Conservation (phyloP, 1,140 invertebrate species). For the Oscheius sp. region DNA sequence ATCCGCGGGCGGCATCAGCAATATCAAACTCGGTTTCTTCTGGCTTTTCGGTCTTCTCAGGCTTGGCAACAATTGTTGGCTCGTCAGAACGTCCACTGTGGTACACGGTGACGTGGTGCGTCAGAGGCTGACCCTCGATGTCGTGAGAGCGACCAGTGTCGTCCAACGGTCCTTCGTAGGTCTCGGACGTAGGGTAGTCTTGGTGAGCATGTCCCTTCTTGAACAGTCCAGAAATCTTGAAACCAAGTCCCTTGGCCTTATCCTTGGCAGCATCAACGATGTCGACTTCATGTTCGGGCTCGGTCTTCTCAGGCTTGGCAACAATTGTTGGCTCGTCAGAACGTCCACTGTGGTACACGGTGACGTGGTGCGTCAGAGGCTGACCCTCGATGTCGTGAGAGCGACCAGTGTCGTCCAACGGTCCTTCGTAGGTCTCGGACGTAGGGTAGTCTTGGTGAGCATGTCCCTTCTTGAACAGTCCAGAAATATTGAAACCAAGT, state of each 20-base stretch:
- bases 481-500: slow-evolving; percentile 16
- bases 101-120: slow-evolving; percentile 20
- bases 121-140: slow-evolving; percentile 24
- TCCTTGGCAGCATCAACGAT: background rate
- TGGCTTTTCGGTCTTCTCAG: background rate
- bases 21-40: background rate
- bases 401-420: slow-evolving; percentile 13
- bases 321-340: slow-evolving; percentile 4
- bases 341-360: slow-evolving; percentile 4
- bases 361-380: slow-evolving; percentile 24
- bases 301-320: background rate
- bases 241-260: background rate
- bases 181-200: slow-evolving; percentile 26
- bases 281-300: background rate
- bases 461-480: slow-evolving; percentile 29
- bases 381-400: slow-evolving; percentile 12
- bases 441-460: slow-evolving; percentile 27
- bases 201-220: slow-evolving; percentile 22
- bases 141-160: slow-evolving; percentile 2
- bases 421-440: slow-evolving; percentile 25
- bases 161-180: slow-evolving; percentile 24
- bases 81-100: slow-evolving; percentile 3
- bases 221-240: slow-evolving; percentile 31
- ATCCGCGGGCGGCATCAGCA: background rate
- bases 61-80: background rate